Base-by-base conservation (phyloP, 2,113 vertebrate species). In the Dipodomys ordii region DNA sequence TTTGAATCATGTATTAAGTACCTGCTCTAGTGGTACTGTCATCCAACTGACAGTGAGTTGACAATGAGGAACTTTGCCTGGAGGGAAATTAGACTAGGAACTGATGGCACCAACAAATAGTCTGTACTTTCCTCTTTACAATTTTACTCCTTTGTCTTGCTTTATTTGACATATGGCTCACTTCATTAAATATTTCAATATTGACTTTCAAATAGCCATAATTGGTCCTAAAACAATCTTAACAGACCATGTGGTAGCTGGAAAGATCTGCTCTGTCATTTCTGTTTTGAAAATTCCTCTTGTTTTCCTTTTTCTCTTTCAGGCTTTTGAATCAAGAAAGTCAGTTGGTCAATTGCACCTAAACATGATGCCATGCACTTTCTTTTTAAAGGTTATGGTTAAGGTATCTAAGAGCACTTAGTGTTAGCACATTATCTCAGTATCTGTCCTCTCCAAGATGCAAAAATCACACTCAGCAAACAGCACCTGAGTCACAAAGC, bases 381-480 rank as follows among this genome's bases (percentile, higher is more conserved):
- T 90, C 30, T 79, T 71, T 71, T 30, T 25, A 23, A 30, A 81
- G 57, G 53, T 39, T 83, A 67, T 62, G 13, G 32, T 64, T n/a
- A 85, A 88, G 93, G n/a, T 22, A 35, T 81, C 35, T 23, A 85
- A 74, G 87, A 11, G 0, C 71, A 30, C 85, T 93, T 35, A 85
- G 23, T 64, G 81, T 77, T 72, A 83, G 39, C 32, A 87, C 87
- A 23, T 80, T 28, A 67, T 27, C 46, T 22, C 91, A 84, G 13
- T 82, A 60, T 25, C 73, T 91, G 67, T 92, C 73, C 44, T 92
- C 30, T 25, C 32, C 74, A 83, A 83, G 88, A 64, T 93, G 87
- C 94, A 95, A 97, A 39, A 97, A 91, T 96, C 81, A 82, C 71
- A 74, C 60, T 92, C 97, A 92, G 94, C 86, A 91, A 88, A 93